Conservation (phyloP, 2,888 invertebrate genomes). For the Apotomis turbidana region DNA sequence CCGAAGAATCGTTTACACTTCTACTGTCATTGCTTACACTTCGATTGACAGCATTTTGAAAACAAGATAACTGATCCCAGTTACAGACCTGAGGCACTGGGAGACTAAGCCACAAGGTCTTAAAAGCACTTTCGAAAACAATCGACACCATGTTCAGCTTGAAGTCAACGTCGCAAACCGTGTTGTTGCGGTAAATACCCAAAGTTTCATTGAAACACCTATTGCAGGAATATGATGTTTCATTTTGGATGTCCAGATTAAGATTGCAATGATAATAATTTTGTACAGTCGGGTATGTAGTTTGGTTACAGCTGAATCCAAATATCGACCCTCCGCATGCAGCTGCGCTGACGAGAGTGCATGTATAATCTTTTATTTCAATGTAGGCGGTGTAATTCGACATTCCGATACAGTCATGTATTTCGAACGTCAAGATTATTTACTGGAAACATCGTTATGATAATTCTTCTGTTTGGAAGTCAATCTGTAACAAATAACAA, state of each 20-base stretch:
- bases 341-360: neutral
- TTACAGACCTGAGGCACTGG: slow-evolving; percentile 66
- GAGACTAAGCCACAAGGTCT: slow-evolving; percentile 71
- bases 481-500: slow-evolving; percentile 23
- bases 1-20: slow-evolving; percentile 51
- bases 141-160: slow-evolving; percentile 71
- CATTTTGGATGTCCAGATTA: slow-evolving; percentile 76
- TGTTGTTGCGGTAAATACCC: slow-evolving; percentile 64
- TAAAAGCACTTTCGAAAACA: slow-evolving; percentile 73
- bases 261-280: slow-evolving; percentile 57
- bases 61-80: slow-evolving; percentile 67
- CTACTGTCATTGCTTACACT: slow-evolving; percentile 57
- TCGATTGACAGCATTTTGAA: slow-evolving; percentile 61
- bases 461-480: neutral
- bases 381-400: slow-evolving; percentile 14
- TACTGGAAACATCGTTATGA: neutral
- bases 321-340: slow-evolving; percentile 17
- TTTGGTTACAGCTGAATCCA: slow-evolving; percentile 23
- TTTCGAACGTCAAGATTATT: neutral
- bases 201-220: slow-evolving; percentile 62
- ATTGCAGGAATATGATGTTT: slow-evolving; percentile 73
- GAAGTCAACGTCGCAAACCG: slow-evolving; percentile 70
- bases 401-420: slow-evolving; percentile 24
- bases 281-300: slow-evolving; percentile 1
- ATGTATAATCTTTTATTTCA: slow-evolving; percentile 23